Conservation (phyloP, 2,797 vertebrate species). For the Peromyscus melanophrys region DNA sequence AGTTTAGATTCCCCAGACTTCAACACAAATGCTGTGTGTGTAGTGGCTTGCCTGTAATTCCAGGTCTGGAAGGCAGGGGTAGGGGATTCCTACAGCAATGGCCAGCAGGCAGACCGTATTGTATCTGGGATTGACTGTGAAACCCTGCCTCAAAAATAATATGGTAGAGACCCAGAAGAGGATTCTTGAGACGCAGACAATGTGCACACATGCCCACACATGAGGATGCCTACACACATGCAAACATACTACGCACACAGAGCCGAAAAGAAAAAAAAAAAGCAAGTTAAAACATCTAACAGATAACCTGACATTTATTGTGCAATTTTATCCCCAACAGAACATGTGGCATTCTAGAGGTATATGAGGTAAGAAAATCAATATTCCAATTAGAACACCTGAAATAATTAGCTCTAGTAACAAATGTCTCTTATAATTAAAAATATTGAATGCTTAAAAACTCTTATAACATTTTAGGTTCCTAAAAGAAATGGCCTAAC, state of each 20-base stretch:
- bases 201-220: neutral
- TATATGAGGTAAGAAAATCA: slow-evolving; percentile 91
- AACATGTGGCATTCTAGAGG: slow-evolving; percentile 90
- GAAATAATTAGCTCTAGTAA: slow-evolving; percentile 91
- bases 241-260: neutral
- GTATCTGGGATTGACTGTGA: neutral
- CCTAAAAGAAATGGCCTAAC: slow-evolving; percentile 90
- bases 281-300: slow-evolving; percentile 74
- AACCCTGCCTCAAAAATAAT: neutral
- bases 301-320: slow-evolving; percentile 90
- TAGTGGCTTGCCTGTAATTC: neutral
- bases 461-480: slow-evolving; percentile 88
- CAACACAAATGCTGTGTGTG: neutral
- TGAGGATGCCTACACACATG: neutral
- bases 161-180: neutral
- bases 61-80: neutral
- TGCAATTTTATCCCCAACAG: slow-evolving; percentile 90
- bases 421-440: slow-evolving; percentile 91
- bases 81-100: neutral
- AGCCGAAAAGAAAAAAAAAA: neutral
- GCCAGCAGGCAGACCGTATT: neutral
- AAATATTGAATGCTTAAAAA: slow-evolving; percentile 92
- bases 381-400: slow-evolving; percentile 90
- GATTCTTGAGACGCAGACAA: neutral
- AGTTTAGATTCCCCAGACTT: neutral